phyloP scores from a whole-genome alignment of 2,797 vertebrate species.

The Hafferia zeledoni region DNA sequence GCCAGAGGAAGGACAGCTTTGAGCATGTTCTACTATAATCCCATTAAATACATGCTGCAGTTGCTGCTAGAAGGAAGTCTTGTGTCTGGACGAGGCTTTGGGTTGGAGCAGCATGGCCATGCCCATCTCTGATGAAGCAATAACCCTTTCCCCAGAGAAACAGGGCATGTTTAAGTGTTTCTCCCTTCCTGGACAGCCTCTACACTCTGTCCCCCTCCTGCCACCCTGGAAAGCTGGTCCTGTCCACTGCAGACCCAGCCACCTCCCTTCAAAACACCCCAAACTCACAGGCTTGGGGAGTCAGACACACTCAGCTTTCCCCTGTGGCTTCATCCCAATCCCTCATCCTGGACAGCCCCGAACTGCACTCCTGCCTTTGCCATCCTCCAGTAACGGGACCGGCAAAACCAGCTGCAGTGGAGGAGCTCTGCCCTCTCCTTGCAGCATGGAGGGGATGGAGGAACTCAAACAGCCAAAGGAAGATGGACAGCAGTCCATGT shows the following conservation, averaged over 20 bases:
- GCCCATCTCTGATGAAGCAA: background rate
- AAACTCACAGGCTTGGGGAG: background rate
- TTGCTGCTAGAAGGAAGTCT: background rate
- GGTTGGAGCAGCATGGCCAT: background rate
- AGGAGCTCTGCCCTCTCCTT: background rate
- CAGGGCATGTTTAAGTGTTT: background rate
- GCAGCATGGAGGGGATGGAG: background rate
- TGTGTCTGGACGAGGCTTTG: background rate
- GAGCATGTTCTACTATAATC: background rate
- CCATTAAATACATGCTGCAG: background rate
- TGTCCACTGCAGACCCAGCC: background rate
- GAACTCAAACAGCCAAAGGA: background rate
- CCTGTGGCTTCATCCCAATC: background rate
- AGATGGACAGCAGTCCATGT: background rate
- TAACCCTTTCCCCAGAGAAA: background rate
- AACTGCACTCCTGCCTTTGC: background rate
- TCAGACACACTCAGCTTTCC: background rate
- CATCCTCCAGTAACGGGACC: background rate
- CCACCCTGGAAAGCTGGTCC: background rate
- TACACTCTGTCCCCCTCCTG: background rate
- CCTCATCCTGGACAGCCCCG: background rate
- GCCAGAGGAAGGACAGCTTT: background rate
- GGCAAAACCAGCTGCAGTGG: background rate
- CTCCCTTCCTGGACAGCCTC: background rate
- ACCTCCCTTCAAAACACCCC: background rate